Conservation (phyloP, 2,888 invertebrate genomes). For the Tortricodes alternella region DNA sequence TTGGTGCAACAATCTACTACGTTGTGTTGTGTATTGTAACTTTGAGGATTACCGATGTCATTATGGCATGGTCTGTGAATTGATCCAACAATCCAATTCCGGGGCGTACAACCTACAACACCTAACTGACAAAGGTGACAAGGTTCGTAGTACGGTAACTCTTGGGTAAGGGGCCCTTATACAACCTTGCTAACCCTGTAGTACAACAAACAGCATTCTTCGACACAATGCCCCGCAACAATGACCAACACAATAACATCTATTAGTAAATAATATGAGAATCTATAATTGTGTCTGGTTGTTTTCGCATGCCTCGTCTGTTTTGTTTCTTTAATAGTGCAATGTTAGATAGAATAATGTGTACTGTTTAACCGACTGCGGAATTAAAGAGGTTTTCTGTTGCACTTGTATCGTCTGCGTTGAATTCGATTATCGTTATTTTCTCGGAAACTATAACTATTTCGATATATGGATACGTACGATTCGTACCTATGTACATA, state of each 20-base stretch:
- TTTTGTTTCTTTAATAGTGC: conserved; percentile 23
- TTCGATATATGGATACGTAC: no score
- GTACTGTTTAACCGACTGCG: background rate
- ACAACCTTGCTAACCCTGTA: conserved; percentile 17
- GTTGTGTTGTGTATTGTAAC: no score
- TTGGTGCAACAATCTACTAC: no score
- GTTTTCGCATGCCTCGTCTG: conserved; percentile 21
- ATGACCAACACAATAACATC: conserved; percentile 8
- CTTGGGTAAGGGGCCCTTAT: conserved; percentile 20
- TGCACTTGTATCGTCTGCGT: no score
- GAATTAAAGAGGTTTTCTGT: background rate
- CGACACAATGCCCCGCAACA: conserved; percentile 5
- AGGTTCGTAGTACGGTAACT: background rate
- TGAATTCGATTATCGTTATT: no score
- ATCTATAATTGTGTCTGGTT: conserved; percentile 16
- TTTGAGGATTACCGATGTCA: no score
- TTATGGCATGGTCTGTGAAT: no score
- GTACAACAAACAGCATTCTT: conserved; percentile 15
- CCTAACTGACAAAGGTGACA: background rate
- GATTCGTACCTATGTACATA: no score
- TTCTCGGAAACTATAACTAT: no score
- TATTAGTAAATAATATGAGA: conserved; percentile 19
- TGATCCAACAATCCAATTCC: no score
- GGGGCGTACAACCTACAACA: no score
- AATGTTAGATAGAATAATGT: conserved; percentile 23